Evolutionary conservation across 2,113 vertebrate species (phyloP).

Genomic region (Conger conger): DNA sequence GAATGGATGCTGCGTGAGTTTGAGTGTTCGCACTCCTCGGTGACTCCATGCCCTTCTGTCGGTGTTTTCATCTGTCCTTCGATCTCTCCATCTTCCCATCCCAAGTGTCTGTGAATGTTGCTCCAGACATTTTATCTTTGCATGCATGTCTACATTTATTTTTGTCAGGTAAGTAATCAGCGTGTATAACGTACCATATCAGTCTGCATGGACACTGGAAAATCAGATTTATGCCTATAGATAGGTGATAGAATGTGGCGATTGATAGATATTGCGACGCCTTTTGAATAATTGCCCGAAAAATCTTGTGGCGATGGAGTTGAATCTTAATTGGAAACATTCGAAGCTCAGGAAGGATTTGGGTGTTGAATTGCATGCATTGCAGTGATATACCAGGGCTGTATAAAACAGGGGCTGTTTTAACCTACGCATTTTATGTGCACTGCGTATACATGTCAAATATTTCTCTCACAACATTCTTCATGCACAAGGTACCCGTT

Average conservation of each 20-base stretch:
- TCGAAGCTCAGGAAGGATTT: not conserved
- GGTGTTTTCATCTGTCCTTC: not conserved
- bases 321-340: not conserved
- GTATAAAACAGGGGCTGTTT: not conserved
- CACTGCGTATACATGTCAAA: not conserved
- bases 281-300: not conserved
- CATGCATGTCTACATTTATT: not conserved
- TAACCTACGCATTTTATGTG: not conserved
- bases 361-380: not conserved
- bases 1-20: not conserved
- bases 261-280: not conserved
- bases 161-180: conserved; percentile 14
- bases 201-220: not conserved
- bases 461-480: not conserved
- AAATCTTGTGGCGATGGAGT: not conserved
- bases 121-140: not conserved
- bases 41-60: not conserved
- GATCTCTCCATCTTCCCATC: not conserved
- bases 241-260: not conserved
- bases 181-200: not conserved
- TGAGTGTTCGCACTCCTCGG: not conserved
- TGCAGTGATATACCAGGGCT: not conserved
- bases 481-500: not conserved
- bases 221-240: not conserved
- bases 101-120: not conserved